Evolutionary conservation across 2,888 invertebrate species (phyloP).

Genomic region (Carterocephalus palaemon): DNA sequence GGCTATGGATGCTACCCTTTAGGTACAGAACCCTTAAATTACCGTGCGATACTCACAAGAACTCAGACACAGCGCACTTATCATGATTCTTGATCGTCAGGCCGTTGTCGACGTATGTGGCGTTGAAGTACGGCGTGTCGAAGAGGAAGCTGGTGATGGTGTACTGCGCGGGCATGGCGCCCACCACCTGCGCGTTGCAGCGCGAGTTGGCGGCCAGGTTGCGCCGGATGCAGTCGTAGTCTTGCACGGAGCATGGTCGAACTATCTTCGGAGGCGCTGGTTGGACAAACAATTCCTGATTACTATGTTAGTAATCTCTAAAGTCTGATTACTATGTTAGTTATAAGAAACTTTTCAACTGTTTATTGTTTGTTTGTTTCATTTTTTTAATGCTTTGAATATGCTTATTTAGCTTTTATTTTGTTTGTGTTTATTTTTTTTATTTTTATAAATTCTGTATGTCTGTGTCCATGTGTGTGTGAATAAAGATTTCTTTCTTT

Average conservation of each 20-base stretch:
- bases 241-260: conserved; percentile 44
- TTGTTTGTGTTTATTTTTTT: too few relatives aligned
- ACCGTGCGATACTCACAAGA: conserved; percentile 62
- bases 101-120: conserved; percentile 48
- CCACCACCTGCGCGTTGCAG: conserved; percentile 41
- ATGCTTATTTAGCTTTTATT: too few relatives aligned
- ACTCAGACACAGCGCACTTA: conserved; percentile 51
- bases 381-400: too few relatives aligned
- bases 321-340: too few relatives aligned
- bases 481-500: too few relatives aligned
- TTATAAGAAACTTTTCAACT: too few relatives aligned
- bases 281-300: too few relatives aligned
- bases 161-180: conserved; percentile 39
- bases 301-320: too few relatives aligned
- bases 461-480: too few relatives aligned
- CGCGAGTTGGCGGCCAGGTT: conserved; percentile 50
- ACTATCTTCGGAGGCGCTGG: conserved; percentile 27
- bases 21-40: not conserved
- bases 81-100: conserved; percentile 49
- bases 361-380: too few relatives aligned
- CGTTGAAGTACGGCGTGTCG: conserved; percentile 56
- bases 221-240: conserved; percentile 46
- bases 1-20: not conserved
- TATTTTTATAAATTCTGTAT: too few relatives aligned
- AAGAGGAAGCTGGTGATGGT: conserved; percentile 37